Evolutionary conservation across 2,888 invertebrate species (phyloP), one percentile per base, ranked within the genome.

Genomic region (Xanthia icteritia): DNA sequence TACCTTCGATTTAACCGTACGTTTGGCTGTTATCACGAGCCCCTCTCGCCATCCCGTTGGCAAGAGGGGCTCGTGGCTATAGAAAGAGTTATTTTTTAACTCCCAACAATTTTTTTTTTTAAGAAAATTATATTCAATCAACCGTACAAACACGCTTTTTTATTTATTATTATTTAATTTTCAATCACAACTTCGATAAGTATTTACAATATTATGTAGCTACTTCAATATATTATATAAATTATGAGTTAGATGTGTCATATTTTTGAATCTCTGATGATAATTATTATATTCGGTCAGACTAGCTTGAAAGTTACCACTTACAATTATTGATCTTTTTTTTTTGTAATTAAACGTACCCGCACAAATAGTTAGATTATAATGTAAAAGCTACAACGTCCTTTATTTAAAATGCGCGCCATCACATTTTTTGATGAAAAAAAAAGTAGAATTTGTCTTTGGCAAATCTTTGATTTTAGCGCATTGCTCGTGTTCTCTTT

Each of bases 401-500:
- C 48, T 76, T 54, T 58, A 58, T 78, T 78, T 79, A 69, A 80
- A 80, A 69, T 54, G 39, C 56, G 86, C 89, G 90, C 83, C 60
- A 70, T 72, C 66, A 65, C 8, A 73, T 64, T 72, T 76, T 68
- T 51, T 45, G 20, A n/a, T 27, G 45, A 27, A 78, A 79, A 86
- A 54, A 87, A 87, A 84, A 86, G 81, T 76, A 74, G 73, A 82
- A 77, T 82, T 91, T 91, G 90, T 91, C 90, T 92, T 83, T 91
- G 91, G 85, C 86, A 78, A 87, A 83, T 88, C 83, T 89, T 88
- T 89, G 86, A 89, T 89, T 90, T 89, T 91, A 90, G 90, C 89
- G 89, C 90, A 91, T 89, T 91, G 90, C 89, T 82, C 87, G 91
- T 92, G 89, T 92, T 94, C 95, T 93, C 91, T 94, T 94, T 95